Evolutionary conservation across 2,888 invertebrate species (phyloP), one percentile per base, ranked within the genome.

Genomic region (Temnothorax unifasciatus): DNA sequence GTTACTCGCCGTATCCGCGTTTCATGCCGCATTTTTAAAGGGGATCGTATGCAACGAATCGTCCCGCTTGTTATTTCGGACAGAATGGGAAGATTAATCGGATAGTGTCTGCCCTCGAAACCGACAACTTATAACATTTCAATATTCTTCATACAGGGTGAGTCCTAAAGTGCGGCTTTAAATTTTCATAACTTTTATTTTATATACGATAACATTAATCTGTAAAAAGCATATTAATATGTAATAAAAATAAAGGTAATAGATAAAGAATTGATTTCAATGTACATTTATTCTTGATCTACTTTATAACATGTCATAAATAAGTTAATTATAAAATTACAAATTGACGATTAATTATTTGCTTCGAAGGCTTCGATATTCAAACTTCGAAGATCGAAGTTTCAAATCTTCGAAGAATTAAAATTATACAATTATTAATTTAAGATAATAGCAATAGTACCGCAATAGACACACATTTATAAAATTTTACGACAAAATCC

Each of bases 21-120:
- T 77, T 66, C 64, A 6, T 66, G 68, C 29, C 44, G 54, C 68
- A 77, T 77, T 77, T 77, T 77, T 77, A 77, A 77, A 77, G 68
- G 77, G 77, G 77, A 77, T 77, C 66, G 66, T 25, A n/a, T 13
- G 64, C 57, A 11, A 57, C 25, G 76, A 52, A 11, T 15, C 68
- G 54, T 68, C n/a, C 66, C 54, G 15, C 29, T 29, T 13, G 66
- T 66, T 52, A 41, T 11, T 54, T 41, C 41, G 9, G 21, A 68
- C 11, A 44, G 44, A 44, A 34, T 44, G 54, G 54, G 29, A 47
- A 68, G 54, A 68, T 68, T 47, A 47, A 77, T 54, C n/a, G 66
- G 25, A 52, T 25, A 2, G 25, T 52, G 38, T 8, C 38, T 25
- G 29, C 47, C 15, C n/a, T 11, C 75, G 41, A 0, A 41, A 41